Evolutionary conservation across 2,888 invertebrate genomes (phyloP).

Genomic region (Drosophila kokeensis): DNA sequence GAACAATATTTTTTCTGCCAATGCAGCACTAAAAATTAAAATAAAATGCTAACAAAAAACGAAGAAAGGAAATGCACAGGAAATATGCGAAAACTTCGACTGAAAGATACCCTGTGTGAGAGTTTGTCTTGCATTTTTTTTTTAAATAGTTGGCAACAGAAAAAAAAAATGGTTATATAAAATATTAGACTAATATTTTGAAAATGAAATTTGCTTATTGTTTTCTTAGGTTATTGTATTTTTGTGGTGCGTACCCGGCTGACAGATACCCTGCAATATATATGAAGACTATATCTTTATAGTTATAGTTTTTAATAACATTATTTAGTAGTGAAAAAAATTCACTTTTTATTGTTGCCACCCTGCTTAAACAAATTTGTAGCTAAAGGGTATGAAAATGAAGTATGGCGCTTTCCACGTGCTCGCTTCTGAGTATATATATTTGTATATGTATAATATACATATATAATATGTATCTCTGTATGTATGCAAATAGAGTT

Average conservation of each 20-base stretch:
- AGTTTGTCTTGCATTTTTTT: background rate
- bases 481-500: conserved; percentile 31
- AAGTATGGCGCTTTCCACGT: conserved; percentile 50
- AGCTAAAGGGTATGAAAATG: conserved; percentile 9
- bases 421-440: conserved; percentile 14
- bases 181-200: background rate
- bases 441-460: background rate
- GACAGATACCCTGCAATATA: rapidly evolving
- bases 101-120: background rate
- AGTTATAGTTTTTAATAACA: background rate
- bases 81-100: background rate
- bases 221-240: background rate
- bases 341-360: background rate
- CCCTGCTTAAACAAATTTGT: background rate
- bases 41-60: conserved; percentile 23
- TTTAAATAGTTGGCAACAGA: background rate
- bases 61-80: conserved; percentile 14
- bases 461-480: background rate
- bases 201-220: background rate
- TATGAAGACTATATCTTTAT: background rate
- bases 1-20: conserved; percentile 59
- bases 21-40: conserved; percentile 62
- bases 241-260: background rate
- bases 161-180: background rate
- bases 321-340: background rate